Evolutionary conservation across 2,888 invertebrate genomes (phyloP).

Genomic region (Keiferia lycopersicella): DNA sequence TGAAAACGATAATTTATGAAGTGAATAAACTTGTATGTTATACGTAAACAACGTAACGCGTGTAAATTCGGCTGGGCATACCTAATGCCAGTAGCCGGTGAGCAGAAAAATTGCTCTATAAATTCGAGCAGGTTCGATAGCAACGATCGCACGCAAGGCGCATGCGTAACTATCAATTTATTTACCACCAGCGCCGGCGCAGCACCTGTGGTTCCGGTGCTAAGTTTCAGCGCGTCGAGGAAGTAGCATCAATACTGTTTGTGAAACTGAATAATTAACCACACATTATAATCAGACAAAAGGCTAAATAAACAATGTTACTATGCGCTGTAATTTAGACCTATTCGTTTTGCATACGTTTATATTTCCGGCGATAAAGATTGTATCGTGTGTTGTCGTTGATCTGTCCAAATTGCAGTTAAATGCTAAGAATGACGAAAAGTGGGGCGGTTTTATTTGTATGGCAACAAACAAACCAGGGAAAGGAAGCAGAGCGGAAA

Average conservation of each 20-base stretch:
- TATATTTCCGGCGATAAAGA: conserved; percentile 5
- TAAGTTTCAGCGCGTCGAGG: conserved; percentile 14
- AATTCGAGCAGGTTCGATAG: conserved; percentile 16
- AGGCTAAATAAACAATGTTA: conserved; percentile 6
- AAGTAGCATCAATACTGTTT: conserved; percentile 17
- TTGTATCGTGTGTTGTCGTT: background rate
- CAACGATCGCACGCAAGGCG: conserved; percentile 13
- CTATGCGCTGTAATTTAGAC: conserved; percentile 8
- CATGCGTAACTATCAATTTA: conserved; percentile 20
- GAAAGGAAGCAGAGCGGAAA: conserved; percentile 54
- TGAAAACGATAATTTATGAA: background rate
- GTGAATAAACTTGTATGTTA: conserved; percentile 5
- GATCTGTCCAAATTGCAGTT: background rate
- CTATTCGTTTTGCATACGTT: background rate
- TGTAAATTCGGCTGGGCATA: conserved; percentile 10
- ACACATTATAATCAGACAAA: conserved; percentile 4
- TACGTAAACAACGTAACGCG: conserved; percentile 15
- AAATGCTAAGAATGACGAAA: conserved; percentile 16
- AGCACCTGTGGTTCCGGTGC: conserved; percentile 20
- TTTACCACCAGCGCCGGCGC: conserved; percentile 13
- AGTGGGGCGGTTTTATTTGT: conserved; percentile 29
- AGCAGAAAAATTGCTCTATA: conserved; percentile 16
- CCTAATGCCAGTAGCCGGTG: conserved; percentile 9
- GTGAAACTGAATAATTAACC: conserved; percentile 22
- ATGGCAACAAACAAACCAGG: conserved; percentile 33